phyloP scores from a whole-genome alignment of 2,888 invertebrate genomes.

The Plemyria rubiginata region DNA sequence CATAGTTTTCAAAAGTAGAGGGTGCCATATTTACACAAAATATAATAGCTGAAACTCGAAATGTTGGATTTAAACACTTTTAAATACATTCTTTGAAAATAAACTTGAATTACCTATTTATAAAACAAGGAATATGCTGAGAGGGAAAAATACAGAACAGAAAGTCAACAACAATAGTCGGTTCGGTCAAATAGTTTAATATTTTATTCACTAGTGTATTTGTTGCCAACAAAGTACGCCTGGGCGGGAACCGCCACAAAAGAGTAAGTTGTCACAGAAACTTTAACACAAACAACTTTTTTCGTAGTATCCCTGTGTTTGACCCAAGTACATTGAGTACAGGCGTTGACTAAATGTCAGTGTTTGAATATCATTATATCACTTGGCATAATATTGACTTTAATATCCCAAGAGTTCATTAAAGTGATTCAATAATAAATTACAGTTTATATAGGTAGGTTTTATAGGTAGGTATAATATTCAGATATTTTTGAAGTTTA shows the following conservation, averaged over 20 bases:
- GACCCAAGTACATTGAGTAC: not conserved
- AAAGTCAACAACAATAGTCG: constrained; percentile 48
- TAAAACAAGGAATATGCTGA: not conserved
- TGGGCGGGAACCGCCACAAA: constrained; percentile 32
- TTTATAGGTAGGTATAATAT: no score
- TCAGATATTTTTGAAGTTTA: no score
- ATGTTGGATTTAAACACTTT: no score
- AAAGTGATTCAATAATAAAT: no score
- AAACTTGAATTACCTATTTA: not conserved
- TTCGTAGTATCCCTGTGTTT: constrained; percentile 3
- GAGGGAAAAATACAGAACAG: constrained; percentile 1
- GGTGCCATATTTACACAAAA: no score
- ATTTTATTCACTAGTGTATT: constrained; percentile 59
- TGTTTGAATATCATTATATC: not conserved
- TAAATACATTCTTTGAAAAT: no score
- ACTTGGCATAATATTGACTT: not conserved
- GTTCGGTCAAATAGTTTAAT: constrained; percentile 53
- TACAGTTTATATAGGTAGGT: no score
- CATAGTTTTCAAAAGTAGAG: no score
- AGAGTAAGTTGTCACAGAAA: constrained; percentile 31
- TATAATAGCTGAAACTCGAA: no score
- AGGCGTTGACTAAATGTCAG: not conserved
- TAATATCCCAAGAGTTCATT: no score
- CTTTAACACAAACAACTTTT: constrained; percentile 28
- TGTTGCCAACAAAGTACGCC: constrained; percentile 43